Base-by-base conservation (phyloP, 2,888 invertebrate species). In the Zele albiditarsus region DNA sequence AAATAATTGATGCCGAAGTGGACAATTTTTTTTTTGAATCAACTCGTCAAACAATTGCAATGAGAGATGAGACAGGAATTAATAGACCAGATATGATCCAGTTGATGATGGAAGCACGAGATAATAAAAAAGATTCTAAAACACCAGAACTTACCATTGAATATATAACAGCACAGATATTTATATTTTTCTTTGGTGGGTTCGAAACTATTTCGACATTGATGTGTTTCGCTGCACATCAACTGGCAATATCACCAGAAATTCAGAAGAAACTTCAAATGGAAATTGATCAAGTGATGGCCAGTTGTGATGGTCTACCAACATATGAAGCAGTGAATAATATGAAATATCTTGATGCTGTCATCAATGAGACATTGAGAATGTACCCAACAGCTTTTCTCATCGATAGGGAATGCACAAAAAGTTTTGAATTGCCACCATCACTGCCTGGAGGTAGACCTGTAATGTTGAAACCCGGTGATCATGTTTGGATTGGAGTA, bases 361-460 rank as follows among this genome's bases (percentile, higher is more conserved):
- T 88, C 4, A 57, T 88, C 6, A 81, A 83, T 70, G 88, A 88
- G 73, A 23, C 82, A 10, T 67, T 83, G 0, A 79, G 84, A 28
- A 76, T 80, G 62, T 85, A 85, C 63, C 89, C 91, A 0, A 89
- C 90, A 0, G 90, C 90, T 0, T 78, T 90, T 0, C 77, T 90
- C 0, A 77, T 90, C 79, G 93, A 93, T 78, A 88, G 93, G 75
- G 79, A 88, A 2, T 92, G 92, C 77, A 87, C 87, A 0, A 91
- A 91, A 77, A 78, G 88, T 0, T 92, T 91, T 76, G 90, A 90
- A 28, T 81, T 92, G 80, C 79, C 89, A 81, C 82, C 91, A 0
- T 75, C 82, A 0, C 3, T 83, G 20, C 80, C 84, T 0, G 83
- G 81, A 0, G 31, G 23, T 0, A 77, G 80, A 58, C 80, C 84